These are phyloP conservation scores for Apoderus coryli DNA, from an alignment of 2,888 invertebrate genomes.

Conservation along the genomic window DNA sequence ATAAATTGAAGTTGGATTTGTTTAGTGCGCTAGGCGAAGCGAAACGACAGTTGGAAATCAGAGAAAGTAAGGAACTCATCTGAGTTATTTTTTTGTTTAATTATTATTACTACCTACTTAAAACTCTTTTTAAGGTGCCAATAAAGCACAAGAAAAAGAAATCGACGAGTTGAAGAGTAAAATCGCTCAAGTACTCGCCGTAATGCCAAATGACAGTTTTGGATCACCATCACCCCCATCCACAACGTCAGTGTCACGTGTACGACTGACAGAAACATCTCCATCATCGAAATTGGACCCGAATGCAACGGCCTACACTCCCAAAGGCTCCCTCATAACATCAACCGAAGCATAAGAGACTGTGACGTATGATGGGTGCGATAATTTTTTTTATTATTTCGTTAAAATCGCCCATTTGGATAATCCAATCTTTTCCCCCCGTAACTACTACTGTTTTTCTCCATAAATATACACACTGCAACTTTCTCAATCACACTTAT, in stretches of 20 bases:
- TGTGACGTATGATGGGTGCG: too few species aligned
- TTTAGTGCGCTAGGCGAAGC: constrained; percentile 95
- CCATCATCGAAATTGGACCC: constrained; percentile 57
- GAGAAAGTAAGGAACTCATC: constrained; percentile 75
- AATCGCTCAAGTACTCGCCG: constrained; percentile 85
- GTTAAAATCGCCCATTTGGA: too few species aligned
- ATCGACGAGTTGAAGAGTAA: constrained; percentile 80
- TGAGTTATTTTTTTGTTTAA: constrained; percentile 8
- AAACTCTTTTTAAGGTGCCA: constrained; percentile 44
- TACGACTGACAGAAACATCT: constrained; percentile 38
- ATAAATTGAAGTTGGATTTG: constrained; percentile 92
- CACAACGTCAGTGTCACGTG: constrained; percentile 27
- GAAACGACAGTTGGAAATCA: constrained; percentile 75
- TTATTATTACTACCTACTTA: constrained; percentile 1
- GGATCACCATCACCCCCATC: constrained; percentile 28
- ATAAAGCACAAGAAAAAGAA: constrained; percentile 78
- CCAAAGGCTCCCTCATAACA: constrained; percentile 50
- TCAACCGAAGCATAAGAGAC: constrained; percentile 39
- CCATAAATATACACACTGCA: too few species aligned
- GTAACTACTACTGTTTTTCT: too few species aligned
- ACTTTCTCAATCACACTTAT: too few species aligned
- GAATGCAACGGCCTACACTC: constrained; percentile 83
- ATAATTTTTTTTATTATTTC: too few species aligned
- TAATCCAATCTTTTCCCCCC: too few species aligned
- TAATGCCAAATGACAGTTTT: constrained; percentile 67